Evolutionary conservation across 2,888 invertebrate species (phyloP).

Genomic region (Pyrochroa serraticornis): DNA sequence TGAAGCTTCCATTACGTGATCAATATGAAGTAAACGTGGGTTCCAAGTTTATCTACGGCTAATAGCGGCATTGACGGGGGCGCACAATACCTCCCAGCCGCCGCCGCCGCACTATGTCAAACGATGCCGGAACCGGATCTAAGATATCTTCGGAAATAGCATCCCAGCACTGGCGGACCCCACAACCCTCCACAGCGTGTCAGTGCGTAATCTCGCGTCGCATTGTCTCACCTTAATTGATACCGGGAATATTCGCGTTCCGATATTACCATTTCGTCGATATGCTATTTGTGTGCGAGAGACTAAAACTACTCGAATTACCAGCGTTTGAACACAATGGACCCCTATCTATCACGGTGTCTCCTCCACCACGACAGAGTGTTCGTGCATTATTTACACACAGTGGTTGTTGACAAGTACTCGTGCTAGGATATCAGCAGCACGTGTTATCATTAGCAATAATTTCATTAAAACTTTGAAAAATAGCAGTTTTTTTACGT

Average conservation of each 20-base stretch:
- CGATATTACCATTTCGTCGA: conserved; percentile 22
- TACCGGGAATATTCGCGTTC: conserved; percentile 24
- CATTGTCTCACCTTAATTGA: conserved; percentile 32
- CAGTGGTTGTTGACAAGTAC: too few species aligned
- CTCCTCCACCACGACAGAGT: too few species aligned
- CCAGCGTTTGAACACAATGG: conserved; percentile 14
- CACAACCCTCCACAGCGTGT: conserved; percentile 9
- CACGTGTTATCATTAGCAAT: too few species aligned
- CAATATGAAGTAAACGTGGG: conserved; percentile 26
- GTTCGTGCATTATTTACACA: too few species aligned
- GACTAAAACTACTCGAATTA: conserved; percentile 21
- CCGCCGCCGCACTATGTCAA: conserved; percentile 21
- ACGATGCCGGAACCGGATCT: conserved; percentile 30
- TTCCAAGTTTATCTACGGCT: conserved; percentile 26
- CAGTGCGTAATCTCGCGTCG: conserved; percentile 25
- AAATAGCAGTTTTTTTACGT: too few species aligned
- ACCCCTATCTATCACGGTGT: conserved; percentile 11
- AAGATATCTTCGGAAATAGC: conserved; percentile 30
- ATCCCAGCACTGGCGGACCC: conserved; percentile 2
- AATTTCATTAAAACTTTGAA: too few species aligned
- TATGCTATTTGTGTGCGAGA: conserved; percentile 17
- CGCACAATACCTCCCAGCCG: conserved; percentile 22
- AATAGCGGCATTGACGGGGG: conserved; percentile 27
- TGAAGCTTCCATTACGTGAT: conserved; percentile 28
- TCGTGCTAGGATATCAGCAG: too few species aligned